Evolutionary conservation across 1,140 invertebrate species (phyloP).

Genomic region (Wiebesia pumilae): DNA sequence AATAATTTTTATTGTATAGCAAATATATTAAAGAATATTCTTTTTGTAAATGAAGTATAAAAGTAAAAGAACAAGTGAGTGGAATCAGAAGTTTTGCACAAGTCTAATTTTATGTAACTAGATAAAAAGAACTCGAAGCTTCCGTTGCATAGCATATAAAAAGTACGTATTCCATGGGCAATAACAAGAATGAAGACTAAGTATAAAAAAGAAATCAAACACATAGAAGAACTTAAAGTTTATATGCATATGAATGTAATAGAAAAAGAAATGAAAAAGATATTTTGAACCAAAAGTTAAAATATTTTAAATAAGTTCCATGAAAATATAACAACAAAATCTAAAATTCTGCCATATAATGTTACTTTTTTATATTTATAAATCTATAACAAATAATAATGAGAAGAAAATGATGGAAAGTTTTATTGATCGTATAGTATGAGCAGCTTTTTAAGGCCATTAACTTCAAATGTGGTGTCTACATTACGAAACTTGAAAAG

Average conservation of each 20-base stretch:
- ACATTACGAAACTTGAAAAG: no score
- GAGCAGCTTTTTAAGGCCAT: not conserved
- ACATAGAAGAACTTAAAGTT: slow-evolving; percentile 11
- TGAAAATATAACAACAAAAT: no score
- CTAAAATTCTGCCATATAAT: no score
- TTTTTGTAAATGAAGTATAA: not conserved
- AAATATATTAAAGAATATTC: not conserved
- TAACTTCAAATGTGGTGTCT: no score
- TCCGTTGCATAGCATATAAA: slow-evolving; percentile 18
- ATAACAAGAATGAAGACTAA: not conserved
- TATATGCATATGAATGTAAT: not conserved
- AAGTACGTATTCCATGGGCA: not conserved
- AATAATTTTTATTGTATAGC: not conserved
- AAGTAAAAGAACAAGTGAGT: not conserved
- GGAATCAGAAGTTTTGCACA: not conserved
- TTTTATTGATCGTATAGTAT: not conserved
- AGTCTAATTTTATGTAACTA: not conserved
- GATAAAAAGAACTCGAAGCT: slow-evolving; percentile 2
- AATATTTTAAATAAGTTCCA: no score
- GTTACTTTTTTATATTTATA: not conserved
- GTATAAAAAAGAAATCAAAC: slow-evolving; percentile 36
- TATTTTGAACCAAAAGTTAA: not conserved
- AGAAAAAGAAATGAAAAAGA: not conserved
- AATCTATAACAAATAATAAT: not conserved
- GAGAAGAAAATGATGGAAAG: not conserved